phyloP scores from a whole-genome alignment of 1,140 invertebrate species.

The Bradysia coprophila region DNA sequence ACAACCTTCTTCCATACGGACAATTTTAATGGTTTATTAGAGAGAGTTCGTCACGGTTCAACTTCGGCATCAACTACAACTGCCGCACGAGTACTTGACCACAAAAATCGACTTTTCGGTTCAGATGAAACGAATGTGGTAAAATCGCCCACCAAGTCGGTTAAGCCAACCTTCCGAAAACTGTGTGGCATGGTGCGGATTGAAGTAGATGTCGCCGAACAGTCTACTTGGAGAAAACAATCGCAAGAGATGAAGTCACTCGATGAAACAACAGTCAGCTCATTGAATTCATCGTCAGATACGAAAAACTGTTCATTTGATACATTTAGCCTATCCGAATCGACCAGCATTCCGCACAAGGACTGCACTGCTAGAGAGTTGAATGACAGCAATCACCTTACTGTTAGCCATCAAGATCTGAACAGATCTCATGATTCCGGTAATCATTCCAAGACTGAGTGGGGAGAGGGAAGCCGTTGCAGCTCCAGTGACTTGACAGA shows the following conservation, averaged over 20 bases:
- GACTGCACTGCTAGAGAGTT: too few relatives aligned
- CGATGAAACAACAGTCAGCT: background rate
- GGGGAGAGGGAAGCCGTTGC: slow-evolving; percentile 7
- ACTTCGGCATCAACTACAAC: slow-evolving; percentile 27
- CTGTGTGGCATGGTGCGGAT: too few relatives aligned
- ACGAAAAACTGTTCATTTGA: too few relatives aligned
- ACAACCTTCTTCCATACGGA: slow-evolving; percentile 71
- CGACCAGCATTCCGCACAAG: too few relatives aligned
- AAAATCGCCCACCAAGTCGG: slow-evolving; percentile 1
- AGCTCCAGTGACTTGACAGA: slow-evolving; percentile 6
- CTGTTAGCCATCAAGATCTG: too few relatives aligned
- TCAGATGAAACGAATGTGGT: background rate
- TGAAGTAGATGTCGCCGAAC: too few relatives aligned
- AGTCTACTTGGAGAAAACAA: too few relatives aligned
- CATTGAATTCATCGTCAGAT: slow-evolving; percentile 1
- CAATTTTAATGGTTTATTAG: slow-evolving; percentile 46
- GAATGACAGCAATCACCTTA: too few relatives aligned
- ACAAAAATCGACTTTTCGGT: slow-evolving; percentile 14
- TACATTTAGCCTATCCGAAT: too few relatives aligned
- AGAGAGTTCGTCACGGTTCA: slow-evolving; percentile 31
- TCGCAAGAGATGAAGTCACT: too few relatives aligned
- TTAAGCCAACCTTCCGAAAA: too few relatives aligned
- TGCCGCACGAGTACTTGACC: slow-evolving; percentile 30
- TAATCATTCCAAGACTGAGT: slow-evolving; percentile 16
- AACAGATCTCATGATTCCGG: slow-evolving; percentile 19